These are phyloP conservation scores for Pseudomyrmex flavicornis DNA, from an alignment of 1,140 invertebrate species.

Conservation along the genomic window DNA sequence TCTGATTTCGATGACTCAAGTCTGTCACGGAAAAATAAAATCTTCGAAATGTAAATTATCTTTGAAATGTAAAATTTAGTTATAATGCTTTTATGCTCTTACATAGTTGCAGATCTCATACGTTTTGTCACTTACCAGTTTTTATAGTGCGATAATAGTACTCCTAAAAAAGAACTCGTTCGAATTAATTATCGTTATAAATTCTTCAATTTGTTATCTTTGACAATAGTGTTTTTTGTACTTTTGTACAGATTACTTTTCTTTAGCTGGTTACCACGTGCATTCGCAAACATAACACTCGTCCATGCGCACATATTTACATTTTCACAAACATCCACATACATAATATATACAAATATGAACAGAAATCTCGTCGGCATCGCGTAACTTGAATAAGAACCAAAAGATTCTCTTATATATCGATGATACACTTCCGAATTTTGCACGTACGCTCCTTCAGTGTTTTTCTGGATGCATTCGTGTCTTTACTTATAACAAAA, in stretches of 20 bases:
- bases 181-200: conserved; percentile 29
- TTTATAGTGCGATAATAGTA: neutral
- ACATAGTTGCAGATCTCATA: conserved; percentile 21
- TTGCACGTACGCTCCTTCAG: conserved; percentile 68
- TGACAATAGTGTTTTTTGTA: conserved; percentile 80
- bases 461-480: conserved; percentile 66
- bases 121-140: too few relatives aligned
- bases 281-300: neutral
- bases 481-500: conserved; percentile 71
- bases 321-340: neutral
- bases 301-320: neutral
- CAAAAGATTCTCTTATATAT: conserved; percentile 52
- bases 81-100: neutral
- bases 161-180: conserved; percentile 18
- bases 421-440: conserved; percentile 71
- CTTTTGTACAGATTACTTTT: conserved; percentile 76
- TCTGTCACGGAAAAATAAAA: too few relatives aligned
- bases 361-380: conserved; percentile 65
- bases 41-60: too few relatives aligned
- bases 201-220: conserved; percentile 74
- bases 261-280: conserved; percentile 62
- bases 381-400: conserved; percentile 48
- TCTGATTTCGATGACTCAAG: too few relatives aligned
- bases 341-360: conserved; percentile 16
- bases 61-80: too few relatives aligned